Percentiles rank a stretch among this genome's conserved stretches.
phyloP scores from a whole-genome alignment of 2,113 vertebrate species.

The Xenopus laevis region DNA sequence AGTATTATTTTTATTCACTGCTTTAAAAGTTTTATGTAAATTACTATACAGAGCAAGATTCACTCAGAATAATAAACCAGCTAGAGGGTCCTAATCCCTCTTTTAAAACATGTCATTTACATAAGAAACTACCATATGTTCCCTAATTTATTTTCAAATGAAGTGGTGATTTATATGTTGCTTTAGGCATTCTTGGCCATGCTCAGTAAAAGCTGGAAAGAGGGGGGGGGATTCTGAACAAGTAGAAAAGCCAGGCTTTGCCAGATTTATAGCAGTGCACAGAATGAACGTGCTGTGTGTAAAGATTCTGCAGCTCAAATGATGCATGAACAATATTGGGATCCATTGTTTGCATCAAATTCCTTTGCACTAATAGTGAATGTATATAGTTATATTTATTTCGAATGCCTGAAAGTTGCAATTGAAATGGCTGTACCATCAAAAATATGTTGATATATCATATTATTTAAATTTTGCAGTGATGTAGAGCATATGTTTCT shows the following conservation, averaged over 20 bases:
- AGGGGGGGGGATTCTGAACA: not conserved
- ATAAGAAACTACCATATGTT: constrained; percentile 37
- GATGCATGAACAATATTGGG: not conserved
- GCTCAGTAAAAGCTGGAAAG: constrained; percentile 10
- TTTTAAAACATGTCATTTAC: constrained; percentile 39
- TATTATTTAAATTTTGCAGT: too few relatives aligned
- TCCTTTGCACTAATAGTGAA: not conserved
- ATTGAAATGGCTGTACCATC: not conserved
- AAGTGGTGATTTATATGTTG: constrained; percentile 34
- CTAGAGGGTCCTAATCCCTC: constrained; percentile 34
- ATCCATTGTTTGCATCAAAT: not conserved
- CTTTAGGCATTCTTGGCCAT: constrained; percentile 31
- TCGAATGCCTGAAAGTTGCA: not conserved
- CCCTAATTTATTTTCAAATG: constrained; percentile 40
- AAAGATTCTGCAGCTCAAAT: not conserved
- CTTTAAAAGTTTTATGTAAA: constrained; percentile 2
- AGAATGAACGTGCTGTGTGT: not conserved
- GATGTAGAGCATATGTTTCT: too few relatives aligned
- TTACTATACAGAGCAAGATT: constrained; percentile 1
- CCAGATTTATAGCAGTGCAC: constrained; percentile 5
- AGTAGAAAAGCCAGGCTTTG: constrained; percentile 2
- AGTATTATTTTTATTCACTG: constrained; percentile 1
- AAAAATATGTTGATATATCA: too few relatives aligned
- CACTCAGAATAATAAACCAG: constrained; percentile 19
- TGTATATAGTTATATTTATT: not conserved